phyloP scores from a whole-genome alignment of 1,140 invertebrate species.

The Drosophila hydei region DNA sequence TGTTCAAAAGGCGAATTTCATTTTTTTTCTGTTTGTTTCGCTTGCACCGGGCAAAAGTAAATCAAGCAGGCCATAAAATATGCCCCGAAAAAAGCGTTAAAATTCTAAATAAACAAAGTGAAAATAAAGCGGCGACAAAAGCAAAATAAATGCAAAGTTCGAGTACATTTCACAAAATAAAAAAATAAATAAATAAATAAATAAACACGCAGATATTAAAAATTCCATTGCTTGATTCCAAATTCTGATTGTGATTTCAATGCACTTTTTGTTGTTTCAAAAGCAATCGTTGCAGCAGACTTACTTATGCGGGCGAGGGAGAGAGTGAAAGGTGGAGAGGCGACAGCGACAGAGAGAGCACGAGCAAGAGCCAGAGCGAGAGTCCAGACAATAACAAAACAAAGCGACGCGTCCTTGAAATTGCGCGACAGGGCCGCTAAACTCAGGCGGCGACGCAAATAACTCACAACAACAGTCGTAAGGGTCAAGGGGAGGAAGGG shows the following conservation, averaged over 20 bases:
- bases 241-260: slow-evolving; percentile 57
- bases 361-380: slow-evolving; percentile 17
- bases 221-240: slow-evolving; percentile 55
- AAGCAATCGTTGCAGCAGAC: slow-evolving; percentile 19
- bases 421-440: slow-evolving; percentile 68
- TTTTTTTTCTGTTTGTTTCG: slow-evolving; percentile 7
- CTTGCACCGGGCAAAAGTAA: slow-evolving; percentile 40
- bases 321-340: slow-evolving; percentile 14
- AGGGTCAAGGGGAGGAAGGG: slow-evolving; percentile 9
- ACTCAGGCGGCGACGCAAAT: slow-evolving; percentile 55
- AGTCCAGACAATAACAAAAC: slow-evolving; percentile 78
- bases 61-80: slow-evolving; percentile 49
- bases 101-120: slow-evolving; percentile 62
- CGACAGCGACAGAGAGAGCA: slow-evolving; percentile 22
- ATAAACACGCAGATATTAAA: slow-evolving; percentile 36
- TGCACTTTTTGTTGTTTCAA: slow-evolving; percentile 55
- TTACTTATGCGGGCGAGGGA: slow-evolving; percentile 25
- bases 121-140: slow-evolving; percentile 31
- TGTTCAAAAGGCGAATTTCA: slow-evolving; percentile 7
- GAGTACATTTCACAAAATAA: slow-evolving; percentile 42
- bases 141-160: slow-evolving; percentile 54
- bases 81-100: slow-evolving; percentile 42
- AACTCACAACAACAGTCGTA: slow-evolving; percentile 20
- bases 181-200: slow-evolving; percentile 6
- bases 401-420: slow-evolving; percentile 73